Percentiles rank a stretch among this genome's conserved stretches.
Conservation (phyloP, 2,797 vertebrate genomes). For the Crocidura indochinensis region DNA sequence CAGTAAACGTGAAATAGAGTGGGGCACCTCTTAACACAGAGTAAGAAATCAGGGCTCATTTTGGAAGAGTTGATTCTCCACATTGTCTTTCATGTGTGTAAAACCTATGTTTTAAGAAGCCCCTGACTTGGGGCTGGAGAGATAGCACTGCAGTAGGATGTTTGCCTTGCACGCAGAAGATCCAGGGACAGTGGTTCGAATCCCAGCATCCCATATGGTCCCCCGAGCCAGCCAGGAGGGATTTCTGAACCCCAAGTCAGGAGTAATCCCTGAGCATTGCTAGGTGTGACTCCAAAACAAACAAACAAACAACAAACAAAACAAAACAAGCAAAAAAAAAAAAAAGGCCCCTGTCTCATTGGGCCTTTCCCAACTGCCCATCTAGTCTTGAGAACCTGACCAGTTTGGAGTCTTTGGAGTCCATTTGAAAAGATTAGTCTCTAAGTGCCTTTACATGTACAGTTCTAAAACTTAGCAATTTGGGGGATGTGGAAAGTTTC, state of each 20-base stretch:
- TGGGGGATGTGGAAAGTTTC: constrained; percentile 65
- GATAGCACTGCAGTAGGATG: too few species aligned
- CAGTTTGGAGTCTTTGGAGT: constrained; percentile 58
- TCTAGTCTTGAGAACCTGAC: background rate
- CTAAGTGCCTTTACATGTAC: constrained; percentile 25
- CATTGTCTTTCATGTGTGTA: background rate
- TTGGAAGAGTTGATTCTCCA: too few species aligned
- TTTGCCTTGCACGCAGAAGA: too few species aligned
- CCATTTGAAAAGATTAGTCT: background rate
- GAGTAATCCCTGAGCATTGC: too few species aligned
- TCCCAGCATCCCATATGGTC: too few species aligned
- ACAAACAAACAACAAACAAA: too few species aligned
- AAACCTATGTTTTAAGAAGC: background rate
- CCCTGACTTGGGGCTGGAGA: background rate
- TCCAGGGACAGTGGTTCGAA: too few species aligned
- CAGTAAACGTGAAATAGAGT: background rate
- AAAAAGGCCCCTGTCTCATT: background rate
- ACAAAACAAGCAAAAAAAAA: background rate
- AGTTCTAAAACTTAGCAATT: constrained; percentile 52
- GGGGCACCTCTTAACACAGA: background rate
- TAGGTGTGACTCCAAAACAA: too few species aligned
- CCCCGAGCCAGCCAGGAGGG: too few species aligned
- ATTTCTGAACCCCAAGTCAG: too few species aligned
- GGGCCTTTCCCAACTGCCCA: constrained; percentile 16
- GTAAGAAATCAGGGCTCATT: background rate